Evolutionary conservation across 2,113 vertebrate species (phyloP).

Genomic region (Gymnarchus niloticus): DNA sequence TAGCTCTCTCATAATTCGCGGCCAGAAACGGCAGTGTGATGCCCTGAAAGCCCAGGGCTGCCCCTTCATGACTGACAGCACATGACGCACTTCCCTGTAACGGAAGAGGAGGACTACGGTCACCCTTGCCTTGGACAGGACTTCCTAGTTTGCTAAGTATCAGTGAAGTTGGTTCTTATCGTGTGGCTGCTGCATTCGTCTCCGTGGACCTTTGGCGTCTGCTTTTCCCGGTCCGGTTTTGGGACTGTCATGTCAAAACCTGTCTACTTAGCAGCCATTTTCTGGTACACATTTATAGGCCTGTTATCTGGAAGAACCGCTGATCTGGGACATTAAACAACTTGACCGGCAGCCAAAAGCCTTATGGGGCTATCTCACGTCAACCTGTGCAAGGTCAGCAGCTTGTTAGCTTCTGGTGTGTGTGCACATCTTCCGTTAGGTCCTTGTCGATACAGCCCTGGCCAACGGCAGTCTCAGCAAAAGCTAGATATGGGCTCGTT

Average conservation of each 20-base stretch:
- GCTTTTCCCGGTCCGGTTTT: neutral
- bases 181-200: neutral
- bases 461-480: neutral
- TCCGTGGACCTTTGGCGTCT: neutral
- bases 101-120: neutral
- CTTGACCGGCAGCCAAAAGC: neutral
- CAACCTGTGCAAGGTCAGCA: neutral
- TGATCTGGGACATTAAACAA: no score
- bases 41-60: neutral
- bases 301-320: no score
- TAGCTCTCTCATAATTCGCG: constrained; percentile 2
- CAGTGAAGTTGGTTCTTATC: no score
- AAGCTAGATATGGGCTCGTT: neutral
- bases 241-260: no score
- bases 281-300: neutral
- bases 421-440: neutral
- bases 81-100: no score
- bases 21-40: neutral
- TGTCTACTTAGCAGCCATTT: neutral
- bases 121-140: neutral
- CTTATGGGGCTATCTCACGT: neutral
- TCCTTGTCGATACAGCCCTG: neutral
- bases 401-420: neutral
- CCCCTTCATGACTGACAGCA: neutral
- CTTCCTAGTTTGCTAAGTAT: neutral